These are phyloP conservation scores for Lampris megalopsis DNA, from an alignment of 2,113 vertebrate genomes.

Conservation along the genomic window DNA sequence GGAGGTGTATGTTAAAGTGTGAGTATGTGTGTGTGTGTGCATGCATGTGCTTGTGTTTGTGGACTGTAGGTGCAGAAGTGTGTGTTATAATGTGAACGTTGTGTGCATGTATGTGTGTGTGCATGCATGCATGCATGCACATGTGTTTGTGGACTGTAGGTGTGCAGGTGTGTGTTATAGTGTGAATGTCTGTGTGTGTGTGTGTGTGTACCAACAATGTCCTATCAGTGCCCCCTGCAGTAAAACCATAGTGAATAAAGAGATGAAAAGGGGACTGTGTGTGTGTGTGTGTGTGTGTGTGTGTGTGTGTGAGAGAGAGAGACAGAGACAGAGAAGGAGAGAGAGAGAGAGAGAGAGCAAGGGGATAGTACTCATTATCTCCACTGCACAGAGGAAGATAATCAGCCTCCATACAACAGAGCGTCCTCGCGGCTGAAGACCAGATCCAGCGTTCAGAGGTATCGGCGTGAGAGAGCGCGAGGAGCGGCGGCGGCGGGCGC, in stretches of 20 bases:
- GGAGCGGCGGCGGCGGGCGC: not conserved
- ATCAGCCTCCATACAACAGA: slow-evolving; percentile 48
- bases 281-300: no score
- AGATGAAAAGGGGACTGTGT: slow-evolving; percentile 27
- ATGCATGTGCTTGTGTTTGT: no score
- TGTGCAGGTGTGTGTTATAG: no score
- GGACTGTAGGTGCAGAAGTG: no score
- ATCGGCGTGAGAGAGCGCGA: slow-evolving; percentile 20
- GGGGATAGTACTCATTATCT: slow-evolving; percentile 73
- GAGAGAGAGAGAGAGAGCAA: slow-evolving; percentile 52
- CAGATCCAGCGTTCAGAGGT: slow-evolving; percentile 42
- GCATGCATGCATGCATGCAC: not conserved
- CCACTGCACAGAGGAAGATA: slow-evolving; percentile 66
- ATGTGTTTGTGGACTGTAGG: slow-evolving; percentile 20
- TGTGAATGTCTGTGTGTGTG: no score
- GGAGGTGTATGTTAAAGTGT: no score
- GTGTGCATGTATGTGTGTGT: slow-evolving; percentile 15
- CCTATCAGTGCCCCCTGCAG: slow-evolving; percentile 83
- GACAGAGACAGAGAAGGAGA: no score
- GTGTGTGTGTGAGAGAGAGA: no score
- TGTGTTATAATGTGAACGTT: no score
- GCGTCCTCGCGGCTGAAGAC: slow-evolving; percentile 57
- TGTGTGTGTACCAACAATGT: slow-evolving; percentile 57
- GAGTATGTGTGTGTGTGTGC: no score
- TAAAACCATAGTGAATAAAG: slow-evolving; percentile 72